phyloP scores from a whole-genome alignment of 1,140 invertebrate species.

The Melanaphis sacchari region DNA sequence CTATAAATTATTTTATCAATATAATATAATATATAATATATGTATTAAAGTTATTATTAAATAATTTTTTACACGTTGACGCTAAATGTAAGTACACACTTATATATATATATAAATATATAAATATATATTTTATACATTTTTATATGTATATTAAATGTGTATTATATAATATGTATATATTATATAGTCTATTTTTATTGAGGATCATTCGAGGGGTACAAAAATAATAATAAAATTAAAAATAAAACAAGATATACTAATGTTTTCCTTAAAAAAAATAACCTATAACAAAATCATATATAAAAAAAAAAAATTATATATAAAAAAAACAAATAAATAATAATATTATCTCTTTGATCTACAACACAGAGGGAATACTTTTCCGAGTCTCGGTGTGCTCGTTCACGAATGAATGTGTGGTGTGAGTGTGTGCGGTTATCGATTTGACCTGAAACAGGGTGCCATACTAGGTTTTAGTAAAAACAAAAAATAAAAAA shows the following conservation, averaged over 20 bases:
- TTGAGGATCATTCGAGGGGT: slow-evolving; percentile 55
- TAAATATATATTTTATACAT: not conserved
- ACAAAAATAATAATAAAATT: slow-evolving; percentile 53
- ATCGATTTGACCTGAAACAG: slow-evolving; percentile 55
- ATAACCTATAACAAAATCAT: slow-evolving; percentile 50
- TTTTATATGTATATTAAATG: slow-evolving; percentile 4
- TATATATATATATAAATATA: slow-evolving; percentile 24
- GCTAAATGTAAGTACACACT: slow-evolving; percentile 8
- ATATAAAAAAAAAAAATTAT: slow-evolving; percentile 41
- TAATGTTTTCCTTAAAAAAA: slow-evolving; percentile 32
- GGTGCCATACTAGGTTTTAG: not conserved
- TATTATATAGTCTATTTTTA: slow-evolving; percentile 37
- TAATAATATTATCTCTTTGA: slow-evolving; percentile 56
- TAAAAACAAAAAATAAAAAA: slow-evolving; percentile 28
- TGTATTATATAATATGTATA: slow-evolving; percentile 32
- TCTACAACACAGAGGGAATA: slow-evolving; percentile 40
- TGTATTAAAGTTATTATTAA: slow-evolving; percentile 40
- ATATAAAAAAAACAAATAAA: slow-evolving; percentile 55
- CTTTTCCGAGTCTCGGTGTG: slow-evolving; percentile 37
- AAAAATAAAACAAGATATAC: slow-evolving; percentile 57
- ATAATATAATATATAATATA: slow-evolving; percentile 32
- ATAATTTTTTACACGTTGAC: slow-evolving; percentile 46
- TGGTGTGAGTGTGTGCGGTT: not conserved
- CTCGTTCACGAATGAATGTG: slow-evolving; percentile 17
- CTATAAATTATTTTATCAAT: slow-evolving; percentile 39